These are phyloP conservation scores for Hypselothyrea guttata DNA, from an alignment of 2,888 invertebrate genomes.

Conservation along the genomic window DNA sequence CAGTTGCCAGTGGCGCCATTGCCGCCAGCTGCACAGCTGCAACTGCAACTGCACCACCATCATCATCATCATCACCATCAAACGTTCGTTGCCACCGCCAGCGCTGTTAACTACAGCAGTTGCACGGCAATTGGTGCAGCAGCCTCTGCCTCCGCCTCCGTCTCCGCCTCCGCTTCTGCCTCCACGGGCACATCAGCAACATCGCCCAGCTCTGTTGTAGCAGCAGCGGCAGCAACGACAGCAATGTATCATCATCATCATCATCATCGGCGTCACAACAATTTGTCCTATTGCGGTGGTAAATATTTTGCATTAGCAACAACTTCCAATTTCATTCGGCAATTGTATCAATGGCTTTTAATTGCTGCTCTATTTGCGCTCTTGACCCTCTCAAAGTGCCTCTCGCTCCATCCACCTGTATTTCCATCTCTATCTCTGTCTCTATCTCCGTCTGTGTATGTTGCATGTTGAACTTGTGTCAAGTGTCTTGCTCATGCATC, in stretches of 20 bases:
- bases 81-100: constrained; percentile 73
- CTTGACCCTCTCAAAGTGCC: neutral
- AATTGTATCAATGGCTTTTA: constrained; percentile 55
- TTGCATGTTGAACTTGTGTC: neutral
- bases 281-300: constrained; percentile 82
- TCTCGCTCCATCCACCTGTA: neutral
- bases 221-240: constrained; percentile 38
- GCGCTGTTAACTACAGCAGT: constrained; percentile 63
- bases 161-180: too few relatives aligned
- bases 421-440: too few relatives aligned
- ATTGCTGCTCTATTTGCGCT: constrained; percentile 38
- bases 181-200: constrained; percentile 26
- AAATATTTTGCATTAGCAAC: constrained; percentile 67
- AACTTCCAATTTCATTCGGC: constrained; percentile 19
- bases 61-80: constrained; percentile 74
- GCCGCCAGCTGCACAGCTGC: constrained; percentile 65
- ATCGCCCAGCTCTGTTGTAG: constrained; percentile 29
- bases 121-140: constrained; percentile 46
- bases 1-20: constrained; percentile 42
- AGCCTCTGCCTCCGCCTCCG: constrained; percentile 27
- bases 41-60: constrained; percentile 74
- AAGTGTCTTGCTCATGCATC: constrained; percentile 5
- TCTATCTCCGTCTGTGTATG: constrained; percentile 4
- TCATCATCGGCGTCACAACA: constrained; percentile 81
- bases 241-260: constrained; percentile 81